Evolutionary conservation across 2,797 vertebrate species (phyloP).

Genomic region (Fundulus diaphanus): DNA sequence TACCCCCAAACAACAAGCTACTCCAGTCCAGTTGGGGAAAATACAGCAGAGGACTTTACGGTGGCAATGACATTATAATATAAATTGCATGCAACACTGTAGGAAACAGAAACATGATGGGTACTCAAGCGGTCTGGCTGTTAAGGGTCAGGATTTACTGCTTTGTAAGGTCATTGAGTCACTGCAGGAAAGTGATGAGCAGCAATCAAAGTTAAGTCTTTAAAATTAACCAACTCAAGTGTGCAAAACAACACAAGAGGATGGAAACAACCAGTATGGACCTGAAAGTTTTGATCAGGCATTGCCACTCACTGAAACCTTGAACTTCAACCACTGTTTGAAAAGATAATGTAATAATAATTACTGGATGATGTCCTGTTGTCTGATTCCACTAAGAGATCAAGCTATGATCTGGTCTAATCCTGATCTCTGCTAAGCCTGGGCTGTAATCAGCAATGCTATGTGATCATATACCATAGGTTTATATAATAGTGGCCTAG

Average conservation of each 20-base stretch:
- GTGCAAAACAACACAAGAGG: background rate
- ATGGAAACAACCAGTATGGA: slow-evolving; percentile 6
- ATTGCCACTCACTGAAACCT: slow-evolving; percentile 6
- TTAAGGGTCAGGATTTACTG: background rate
- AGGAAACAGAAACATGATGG: slow-evolving; percentile 5
- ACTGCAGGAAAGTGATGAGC: background rate
- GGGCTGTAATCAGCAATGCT: slow-evolving; percentile 27
- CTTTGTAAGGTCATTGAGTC: background rate
- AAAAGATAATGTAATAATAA: slow-evolving; percentile 2
- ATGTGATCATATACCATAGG: background rate
- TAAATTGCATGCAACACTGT: background rate
- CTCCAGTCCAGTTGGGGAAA: background rate
- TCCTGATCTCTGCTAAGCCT: slow-evolving; percentile 45
- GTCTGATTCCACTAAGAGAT: slow-evolving; percentile 32
- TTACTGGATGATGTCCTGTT: slow-evolving; percentile 9
- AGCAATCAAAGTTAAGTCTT: background rate
- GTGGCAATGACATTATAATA: background rate
- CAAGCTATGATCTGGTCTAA: slow-evolving; percentile 49
- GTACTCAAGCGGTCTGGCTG: background rate
- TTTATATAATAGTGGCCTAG: slow-evolving; percentile 52
- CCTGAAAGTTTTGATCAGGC: slow-evolving; percentile 12
- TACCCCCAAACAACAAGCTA: background rate
- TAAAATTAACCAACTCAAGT: background rate
- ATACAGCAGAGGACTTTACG: background rate
- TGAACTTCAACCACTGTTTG: slow-evolving; percentile 1